Evolutionary conservation across 53 echinoderm and acorn worm species (phyloP).

Genomic region (Arbacia lixula): DNA sequence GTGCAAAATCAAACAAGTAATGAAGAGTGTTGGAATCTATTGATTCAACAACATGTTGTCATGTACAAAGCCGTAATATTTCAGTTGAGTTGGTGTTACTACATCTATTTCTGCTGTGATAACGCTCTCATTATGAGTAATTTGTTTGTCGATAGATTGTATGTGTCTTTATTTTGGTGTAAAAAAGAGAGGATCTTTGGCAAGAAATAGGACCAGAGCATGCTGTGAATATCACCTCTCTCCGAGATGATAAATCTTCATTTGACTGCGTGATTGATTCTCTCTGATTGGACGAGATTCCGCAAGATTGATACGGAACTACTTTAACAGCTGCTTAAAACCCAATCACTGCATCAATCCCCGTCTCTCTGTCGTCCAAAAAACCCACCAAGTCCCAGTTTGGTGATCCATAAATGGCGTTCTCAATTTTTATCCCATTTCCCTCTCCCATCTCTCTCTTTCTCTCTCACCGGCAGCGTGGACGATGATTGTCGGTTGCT

Average conservation of each 20-base stretch:
- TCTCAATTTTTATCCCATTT: slow-evolving; percentile 8
- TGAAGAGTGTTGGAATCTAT: no score
- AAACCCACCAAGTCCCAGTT: background rate
- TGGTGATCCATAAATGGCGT: slow-evolving; percentile 4
- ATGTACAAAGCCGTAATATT: no score
- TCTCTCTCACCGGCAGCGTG: slow-evolving; percentile 3
- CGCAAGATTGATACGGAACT: slow-evolving; percentile 37
- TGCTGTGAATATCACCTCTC: no score
- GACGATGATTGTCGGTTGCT: slow-evolving; percentile 3
- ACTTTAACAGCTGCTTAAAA: slow-evolving; percentile 51
- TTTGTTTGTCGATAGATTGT: no score
- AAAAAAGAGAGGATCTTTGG: no score
- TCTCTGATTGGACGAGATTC: slow-evolving; percentile 7
- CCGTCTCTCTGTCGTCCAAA: slow-evolving; percentile 11
- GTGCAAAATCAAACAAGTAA: no score
- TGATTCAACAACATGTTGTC: no score
- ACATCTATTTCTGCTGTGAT: no score
- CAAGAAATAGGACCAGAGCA: no score
- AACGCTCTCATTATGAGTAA: no score
- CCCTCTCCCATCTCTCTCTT: slow-evolving; percentile 7
- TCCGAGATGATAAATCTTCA: slow-evolving; percentile 30
- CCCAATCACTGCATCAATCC: slow-evolving; percentile 47
- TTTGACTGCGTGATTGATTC: slow-evolving; percentile 31
- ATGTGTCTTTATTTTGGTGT: no score
- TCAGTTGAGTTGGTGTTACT: no score